These are phyloP conservation scores for Gasterosteus aculeatus DNA, from an alignment of 2,113 vertebrate genomes.

Conservation along the genomic window DNA sequence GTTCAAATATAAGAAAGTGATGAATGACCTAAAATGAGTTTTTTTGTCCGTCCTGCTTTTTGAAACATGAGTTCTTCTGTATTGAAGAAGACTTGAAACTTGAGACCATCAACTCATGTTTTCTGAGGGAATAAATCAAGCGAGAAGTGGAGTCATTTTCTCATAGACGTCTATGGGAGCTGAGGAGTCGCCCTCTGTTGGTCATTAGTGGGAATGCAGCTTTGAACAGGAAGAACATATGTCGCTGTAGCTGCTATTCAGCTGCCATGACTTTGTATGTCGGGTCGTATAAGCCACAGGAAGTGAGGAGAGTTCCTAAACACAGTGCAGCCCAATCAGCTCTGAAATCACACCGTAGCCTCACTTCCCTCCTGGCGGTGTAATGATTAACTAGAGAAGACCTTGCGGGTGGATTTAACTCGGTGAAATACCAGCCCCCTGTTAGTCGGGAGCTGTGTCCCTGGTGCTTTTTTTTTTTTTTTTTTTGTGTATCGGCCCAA, in stretches of 20 bases:
- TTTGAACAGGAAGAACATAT: no score
- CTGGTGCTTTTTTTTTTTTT: constrained; percentile 43
- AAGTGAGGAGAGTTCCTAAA: constrained; percentile 15
- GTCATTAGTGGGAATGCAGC: no score
- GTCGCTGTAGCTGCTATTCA: neutral
- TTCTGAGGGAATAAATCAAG: no score
- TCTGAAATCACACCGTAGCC: constrained; percentile 42
- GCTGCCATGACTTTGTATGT: constrained; percentile 4
- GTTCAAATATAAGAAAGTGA: neutral
- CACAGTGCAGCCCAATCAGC: constrained; percentile 27
- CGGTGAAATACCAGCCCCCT: constrained; percentile 44
- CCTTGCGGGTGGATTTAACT: constrained; percentile 66
- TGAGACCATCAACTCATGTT: no score
- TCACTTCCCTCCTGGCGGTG: constrained; percentile 56
- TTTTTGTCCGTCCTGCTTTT: no score
- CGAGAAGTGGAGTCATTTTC: no score
- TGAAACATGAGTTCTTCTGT: no score
- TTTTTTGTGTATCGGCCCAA: constrained; percentile 51
- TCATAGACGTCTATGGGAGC: neutral
- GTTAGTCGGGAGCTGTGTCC: constrained; percentile 45
- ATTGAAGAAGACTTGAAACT: no score
- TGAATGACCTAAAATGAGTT: no score
- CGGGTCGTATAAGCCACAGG: constrained; percentile 1
- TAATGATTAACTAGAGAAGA: constrained; percentile 80
- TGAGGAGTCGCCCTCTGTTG: neutral